Evolutionary conservation across 2,797 vertebrate genomes (phyloP).

Genomic region (Pangasius mekongensis): DNA sequence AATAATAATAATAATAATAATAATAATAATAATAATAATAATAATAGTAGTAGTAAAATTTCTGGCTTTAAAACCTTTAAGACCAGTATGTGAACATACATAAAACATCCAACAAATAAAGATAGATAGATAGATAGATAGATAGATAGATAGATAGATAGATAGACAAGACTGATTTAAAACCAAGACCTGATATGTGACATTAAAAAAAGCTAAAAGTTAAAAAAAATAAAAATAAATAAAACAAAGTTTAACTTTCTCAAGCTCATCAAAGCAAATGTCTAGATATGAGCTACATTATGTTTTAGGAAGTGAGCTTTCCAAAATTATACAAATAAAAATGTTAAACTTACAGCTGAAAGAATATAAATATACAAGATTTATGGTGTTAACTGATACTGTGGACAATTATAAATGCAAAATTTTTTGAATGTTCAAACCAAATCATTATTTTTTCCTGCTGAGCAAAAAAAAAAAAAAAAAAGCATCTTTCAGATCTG

Average conservation of each 20-base stretch:
- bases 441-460: not conserved
- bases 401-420: not conserved
- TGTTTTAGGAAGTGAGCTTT: not conserved
- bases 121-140: not conserved
- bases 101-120: not conserved
- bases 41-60: not conserved
- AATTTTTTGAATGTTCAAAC: not conserved
- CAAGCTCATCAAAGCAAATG: not conserved
- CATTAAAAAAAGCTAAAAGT: too few relatives aligned
- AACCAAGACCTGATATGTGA: too few relatives aligned
- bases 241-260: not conserved
- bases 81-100: not conserved
- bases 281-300: not conserved
- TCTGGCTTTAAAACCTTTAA: not conserved
- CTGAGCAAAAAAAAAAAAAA: not conserved
- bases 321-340: not conserved
- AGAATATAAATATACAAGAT: not conserved
- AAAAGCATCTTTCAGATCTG: not conserved
- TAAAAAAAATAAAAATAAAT: too few relatives aligned
- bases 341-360: not conserved
- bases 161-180: not conserved
- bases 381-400: not conserved
- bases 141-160: not conserved
- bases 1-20: not conserved
- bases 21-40: conserved; percentile 1